phyloP scores from a whole-genome alignment of 2,113 vertebrate genomes.

The Eira barbara region DNA sequence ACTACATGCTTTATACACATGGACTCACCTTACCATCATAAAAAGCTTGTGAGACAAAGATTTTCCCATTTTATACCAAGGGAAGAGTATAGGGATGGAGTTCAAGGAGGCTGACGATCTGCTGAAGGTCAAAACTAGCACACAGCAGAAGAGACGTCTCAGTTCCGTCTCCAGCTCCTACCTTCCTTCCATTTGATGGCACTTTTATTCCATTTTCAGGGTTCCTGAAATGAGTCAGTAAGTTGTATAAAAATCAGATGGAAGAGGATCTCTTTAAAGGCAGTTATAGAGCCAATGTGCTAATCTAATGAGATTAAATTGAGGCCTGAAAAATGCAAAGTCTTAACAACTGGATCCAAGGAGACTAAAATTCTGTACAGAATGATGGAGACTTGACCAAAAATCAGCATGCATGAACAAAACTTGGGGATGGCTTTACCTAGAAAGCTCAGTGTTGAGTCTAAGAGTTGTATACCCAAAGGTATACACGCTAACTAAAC shows the following conservation, averaged over 20 bases:
- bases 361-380: not conserved
- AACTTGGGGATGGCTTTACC: not conserved
- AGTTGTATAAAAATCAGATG: not conserved
- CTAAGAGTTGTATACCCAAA: not conserved
- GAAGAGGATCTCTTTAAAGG: not conserved
- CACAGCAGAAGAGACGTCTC: not conserved
- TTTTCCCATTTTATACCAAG: not conserved
- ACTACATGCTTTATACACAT: not conserved
- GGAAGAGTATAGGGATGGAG: not conserved
- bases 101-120: not conserved
- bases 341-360: not conserved
- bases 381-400: not conserved
- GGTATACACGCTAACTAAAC: not conserved
- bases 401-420: not conserved
- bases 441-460: not conserved
- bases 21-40: not conserved
- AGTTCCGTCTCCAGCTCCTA: not conserved
- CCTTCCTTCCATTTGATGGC: not conserved
- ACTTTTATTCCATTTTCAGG: not conserved
- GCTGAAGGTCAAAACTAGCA: not conserved
- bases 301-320: slow-evolving; percentile 30
- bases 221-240: slow-evolving; percentile 6
- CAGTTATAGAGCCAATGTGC: not conserved
- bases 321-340: not conserved
- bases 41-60: not conserved